These are phyloP conservation scores for Pyrocephalus nanus DNA, from an alignment of 2,797 vertebrate genomes.

Conservation along the genomic window DNA sequence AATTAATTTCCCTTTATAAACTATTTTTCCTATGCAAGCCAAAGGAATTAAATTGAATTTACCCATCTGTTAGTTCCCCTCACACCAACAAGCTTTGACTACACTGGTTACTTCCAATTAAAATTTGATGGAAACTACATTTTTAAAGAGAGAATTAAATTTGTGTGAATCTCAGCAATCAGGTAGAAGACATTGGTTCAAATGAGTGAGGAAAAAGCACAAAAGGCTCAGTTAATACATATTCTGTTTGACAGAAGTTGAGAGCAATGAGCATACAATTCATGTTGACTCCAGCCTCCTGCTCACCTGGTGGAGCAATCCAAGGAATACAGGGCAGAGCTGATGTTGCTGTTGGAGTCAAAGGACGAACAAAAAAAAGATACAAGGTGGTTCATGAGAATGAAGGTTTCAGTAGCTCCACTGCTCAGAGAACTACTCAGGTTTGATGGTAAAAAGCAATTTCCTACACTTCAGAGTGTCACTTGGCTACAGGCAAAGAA, in stretches of 20 bases:
- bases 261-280: not conserved
- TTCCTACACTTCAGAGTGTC: not conserved
- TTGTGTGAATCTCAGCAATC: not conserved
- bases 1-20: not conserved
- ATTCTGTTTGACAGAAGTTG: not conserved
- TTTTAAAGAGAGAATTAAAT: not conserved
- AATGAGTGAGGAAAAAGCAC: not conserved
- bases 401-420: not conserved
- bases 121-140: not conserved
- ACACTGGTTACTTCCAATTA: not conserved
- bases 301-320: not conserved
- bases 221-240: not conserved
- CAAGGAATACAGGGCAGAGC: not conserved
- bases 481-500: not conserved
- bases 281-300: fast-evolving
- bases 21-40: not conserved
- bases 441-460: not conserved
- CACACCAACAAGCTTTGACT: not conserved
- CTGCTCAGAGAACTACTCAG: not conserved
- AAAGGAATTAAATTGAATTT: not conserved
- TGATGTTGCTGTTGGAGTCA: not conserved
- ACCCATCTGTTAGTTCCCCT: not conserved
- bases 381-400: not conserved
- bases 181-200: not conserved
- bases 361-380: not conserved